Evolutionary conservation across 92 coral and sea anemone genomes (phyloP), one percentile per base, ranked within the genome.

Genomic region (Phenganax marumi): DNA sequence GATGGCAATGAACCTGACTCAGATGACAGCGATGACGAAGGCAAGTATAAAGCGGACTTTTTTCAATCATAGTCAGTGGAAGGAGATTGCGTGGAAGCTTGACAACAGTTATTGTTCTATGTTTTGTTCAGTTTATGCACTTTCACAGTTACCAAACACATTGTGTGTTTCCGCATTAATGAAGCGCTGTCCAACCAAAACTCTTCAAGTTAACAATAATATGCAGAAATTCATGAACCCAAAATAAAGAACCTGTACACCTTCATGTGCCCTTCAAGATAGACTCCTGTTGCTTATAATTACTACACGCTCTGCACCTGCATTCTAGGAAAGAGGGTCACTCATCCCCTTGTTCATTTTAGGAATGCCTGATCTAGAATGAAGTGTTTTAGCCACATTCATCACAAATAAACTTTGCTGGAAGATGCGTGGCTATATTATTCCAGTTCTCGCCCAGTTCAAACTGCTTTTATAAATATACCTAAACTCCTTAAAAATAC

Each of bases 11-110:
- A 66, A 66, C 49, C 61, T 12, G 90, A 88, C 58, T 87, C 92
- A 6, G 97, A 90, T 47, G 97, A 91, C 80, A 91, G 97, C 26
- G 97, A 91, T 80, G 91, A 91, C 69, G 97, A 91, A 80, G 93
- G 97, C 84, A 70, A 55, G 76, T 39, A 7, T 19, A 18, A 43
- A 24, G 43, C 5, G 43, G 43, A 1, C 3, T 33, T 33, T 33
- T 2, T 33, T 33, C 43, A 33, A 33, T 5, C 43, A 33, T 33
- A 33, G 43, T 33, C 5, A 33, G 2, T 33, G 5, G 43, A 33
- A n/a, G n/a, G n/a, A n/a, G n/a, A n/a, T n/a, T n/a, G n/a, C n/a
- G n/a, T n/a, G n/a, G n/a, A n/a, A n/a, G n/a, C n/a, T n/a, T n/a
- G n/a, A n/a, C n/a, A n/a, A n/a, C n/a, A n/a, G n/a, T n/a, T n/a